Conservation (phyloP, 2,113 vertebrate species). For the Spea bombifrons region DNA sequence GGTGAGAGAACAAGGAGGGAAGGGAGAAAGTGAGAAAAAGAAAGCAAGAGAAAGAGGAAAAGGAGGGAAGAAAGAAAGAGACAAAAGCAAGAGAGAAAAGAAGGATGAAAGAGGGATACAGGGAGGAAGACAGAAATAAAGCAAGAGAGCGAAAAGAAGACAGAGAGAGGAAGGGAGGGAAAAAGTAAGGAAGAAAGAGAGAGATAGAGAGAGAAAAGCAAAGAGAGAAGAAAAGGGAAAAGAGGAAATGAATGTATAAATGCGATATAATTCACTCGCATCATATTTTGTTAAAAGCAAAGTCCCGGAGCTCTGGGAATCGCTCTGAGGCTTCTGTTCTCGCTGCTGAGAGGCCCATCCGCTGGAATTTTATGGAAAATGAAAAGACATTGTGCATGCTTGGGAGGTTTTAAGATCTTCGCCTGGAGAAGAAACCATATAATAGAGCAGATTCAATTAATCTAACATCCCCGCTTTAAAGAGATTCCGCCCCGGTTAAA, state of each 20-base stretch:
- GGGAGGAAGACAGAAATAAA: too few species aligned
- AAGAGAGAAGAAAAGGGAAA: constrained; percentile 10
- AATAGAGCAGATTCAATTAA: constrained; percentile 49
- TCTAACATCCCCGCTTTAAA: constrained; percentile 35
- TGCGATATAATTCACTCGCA: constrained; percentile 26
- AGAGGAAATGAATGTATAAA: constrained; percentile 1
- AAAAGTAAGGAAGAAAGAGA: too few species aligned
- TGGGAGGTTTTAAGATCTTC: constrained; percentile 47
- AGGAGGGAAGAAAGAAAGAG: too few species aligned
- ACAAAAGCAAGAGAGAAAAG: too few species aligned
- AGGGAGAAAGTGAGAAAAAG: too few species aligned
- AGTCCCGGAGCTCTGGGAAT: constrained; percentile 19
- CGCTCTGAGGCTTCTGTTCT: constrained; percentile 22
- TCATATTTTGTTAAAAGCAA: constrained; percentile 42
- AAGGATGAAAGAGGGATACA: too few species aligned
- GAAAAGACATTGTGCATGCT: constrained; percentile 47
- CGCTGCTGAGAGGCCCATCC: constrained; percentile 36
- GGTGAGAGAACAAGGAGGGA: too few species aligned
- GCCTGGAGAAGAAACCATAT: constrained; percentile 47
- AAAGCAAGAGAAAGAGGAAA: too few species aligned
- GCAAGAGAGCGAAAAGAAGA: background rate
- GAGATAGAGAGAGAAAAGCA: background rate
- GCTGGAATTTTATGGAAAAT: constrained; percentile 45
- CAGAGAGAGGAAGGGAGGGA: background rate
- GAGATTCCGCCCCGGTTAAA: constrained; percentile 35